Evolutionary conservation across 2,113 vertebrate species (phyloP), one percentile per base, ranked within the genome.

Genomic region (Scytalopus superciliaris): DNA sequence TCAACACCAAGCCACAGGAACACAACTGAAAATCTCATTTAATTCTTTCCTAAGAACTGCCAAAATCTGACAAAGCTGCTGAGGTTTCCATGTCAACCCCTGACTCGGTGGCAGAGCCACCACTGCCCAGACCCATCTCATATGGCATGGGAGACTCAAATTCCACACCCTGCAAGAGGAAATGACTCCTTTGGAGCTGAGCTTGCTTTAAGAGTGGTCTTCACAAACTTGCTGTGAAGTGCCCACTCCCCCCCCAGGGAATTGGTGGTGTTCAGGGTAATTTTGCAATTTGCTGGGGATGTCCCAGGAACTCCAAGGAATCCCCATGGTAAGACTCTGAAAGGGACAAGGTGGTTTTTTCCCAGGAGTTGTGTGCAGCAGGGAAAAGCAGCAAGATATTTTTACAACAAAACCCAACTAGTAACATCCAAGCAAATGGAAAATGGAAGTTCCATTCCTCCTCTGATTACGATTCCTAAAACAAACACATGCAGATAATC

Each of bases 381-480:
- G 55, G 72, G 52, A 59, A 21, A 94, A 87, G 40, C 5, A 73
- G 18, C 22, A 22, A 10, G 17, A 19, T n/a, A 40, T 21, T 86
- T 39, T 50, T 35, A 52, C 66, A 40, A 52, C 49, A 22, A 83
- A 84, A 74, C 12, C 13, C 23, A 59, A 35, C 44, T 5, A 53
- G 45, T 9, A 52, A 49, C 57, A 47, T 42, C 47, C 39, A 94
- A 49, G 12, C 35, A 42, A 64, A 42, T 56, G 90, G 63, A 42
- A 87, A 81, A 78, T 88, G 84, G 73, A 92, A 93, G 74, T 74
- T 84, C 55, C 88, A 94, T 74, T 96, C 40, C 69, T 89, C 55
- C 80, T 89, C 40, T 67, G 89, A 64, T 67, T 63, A 68, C 24
- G 63, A 75, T 67, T 45, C 62, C 87, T 57, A 57, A 83, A 94